A percentile compares a stretch with the other conserved stretches of the same genome.
These are phyloP conservation scores for Danio jaintianensis DNA, from an alignment of 2,797 vertebrate species.

Conservation along the genomic window DNA sequence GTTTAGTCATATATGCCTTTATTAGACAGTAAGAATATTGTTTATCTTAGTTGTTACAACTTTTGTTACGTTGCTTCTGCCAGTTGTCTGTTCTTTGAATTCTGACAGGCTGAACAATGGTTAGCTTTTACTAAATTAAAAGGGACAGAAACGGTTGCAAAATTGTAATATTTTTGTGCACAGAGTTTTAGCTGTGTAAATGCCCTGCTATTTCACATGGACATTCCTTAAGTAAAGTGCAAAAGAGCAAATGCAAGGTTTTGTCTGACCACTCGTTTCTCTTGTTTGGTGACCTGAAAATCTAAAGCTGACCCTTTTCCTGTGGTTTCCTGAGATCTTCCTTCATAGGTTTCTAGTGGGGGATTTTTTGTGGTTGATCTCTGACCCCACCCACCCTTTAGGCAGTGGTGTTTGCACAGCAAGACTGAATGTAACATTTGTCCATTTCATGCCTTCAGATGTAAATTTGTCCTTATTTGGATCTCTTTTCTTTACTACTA, in stretches of 20 bases:
- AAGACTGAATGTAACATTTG: constrained; percentile 40
- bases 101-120: neutral
- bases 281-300: constrained; percentile 57
- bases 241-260: neutral
- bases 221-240: neutral
- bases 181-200: neutral
- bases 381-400: constrained; percentile 31
- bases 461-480: constrained; percentile 50
- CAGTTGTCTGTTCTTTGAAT: neutral
- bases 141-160: neutral
- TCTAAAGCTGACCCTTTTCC: constrained; percentile 26
- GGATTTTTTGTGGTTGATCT: constrained; percentile 46
- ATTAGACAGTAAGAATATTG: neutral
- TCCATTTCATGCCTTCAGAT: constrained; percentile 23
- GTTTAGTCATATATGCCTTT: constrained; percentile 8
- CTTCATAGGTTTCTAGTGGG: constrained; percentile 31
- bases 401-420: constrained; percentile 31
- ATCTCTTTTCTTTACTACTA: constrained; percentile 18
- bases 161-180: neutral
- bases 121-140: constrained; percentile 3
- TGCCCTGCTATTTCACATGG: neutral
- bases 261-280: constrained; percentile 57
- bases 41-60: neutral
- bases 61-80: constrained; percentile 6
- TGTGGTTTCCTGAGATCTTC: constrained; percentile 11